Conservation (phyloP, 1,140 invertebrate species). For the Euura saliciscinereae region DNA sequence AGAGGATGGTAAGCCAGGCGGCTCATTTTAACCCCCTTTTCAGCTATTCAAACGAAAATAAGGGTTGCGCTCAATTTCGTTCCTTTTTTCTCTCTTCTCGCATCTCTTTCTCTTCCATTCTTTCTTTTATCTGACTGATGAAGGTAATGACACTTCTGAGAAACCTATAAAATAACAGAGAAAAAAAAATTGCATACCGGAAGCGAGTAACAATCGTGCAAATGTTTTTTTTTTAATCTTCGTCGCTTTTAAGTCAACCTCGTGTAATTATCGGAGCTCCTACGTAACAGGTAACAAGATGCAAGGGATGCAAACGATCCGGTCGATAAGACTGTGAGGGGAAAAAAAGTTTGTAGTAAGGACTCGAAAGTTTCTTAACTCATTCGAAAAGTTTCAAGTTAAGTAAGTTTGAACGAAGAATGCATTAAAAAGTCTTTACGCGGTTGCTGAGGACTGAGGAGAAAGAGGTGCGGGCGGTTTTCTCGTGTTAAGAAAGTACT, state of each 20-base stretch:
- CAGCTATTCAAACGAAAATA: background rate
- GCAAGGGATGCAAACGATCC: background rate
- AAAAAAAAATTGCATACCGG: no score
- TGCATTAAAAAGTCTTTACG: conserved; percentile 45
- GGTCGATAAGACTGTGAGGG: background rate
- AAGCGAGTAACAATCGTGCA: no score
- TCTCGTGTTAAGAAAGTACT: conserved; percentile 17
- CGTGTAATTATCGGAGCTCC: background rate
- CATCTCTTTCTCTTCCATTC: no score
- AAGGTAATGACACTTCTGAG: no score
- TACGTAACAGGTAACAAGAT: background rate
- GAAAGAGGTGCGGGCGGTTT: background rate
- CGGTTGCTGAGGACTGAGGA: conserved; percentile 8
- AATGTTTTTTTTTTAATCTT: no score
- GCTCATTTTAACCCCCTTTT: background rate
- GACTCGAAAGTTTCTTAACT: conserved; percentile 32
- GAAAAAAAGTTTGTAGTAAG: no score
- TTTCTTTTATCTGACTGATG: no score
- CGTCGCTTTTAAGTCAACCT: background rate
- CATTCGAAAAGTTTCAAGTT: conserved; percentile 39
- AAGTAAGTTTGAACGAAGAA: conserved; percentile 38
- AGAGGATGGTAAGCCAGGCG: no score
- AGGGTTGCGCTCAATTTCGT: background rate
- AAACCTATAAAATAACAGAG: no score
- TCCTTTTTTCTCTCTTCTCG: no score